These are phyloP conservation scores for Eira barbara DNA, from an alignment of 2,113 vertebrate species.

Conservation along the genomic window DNA sequence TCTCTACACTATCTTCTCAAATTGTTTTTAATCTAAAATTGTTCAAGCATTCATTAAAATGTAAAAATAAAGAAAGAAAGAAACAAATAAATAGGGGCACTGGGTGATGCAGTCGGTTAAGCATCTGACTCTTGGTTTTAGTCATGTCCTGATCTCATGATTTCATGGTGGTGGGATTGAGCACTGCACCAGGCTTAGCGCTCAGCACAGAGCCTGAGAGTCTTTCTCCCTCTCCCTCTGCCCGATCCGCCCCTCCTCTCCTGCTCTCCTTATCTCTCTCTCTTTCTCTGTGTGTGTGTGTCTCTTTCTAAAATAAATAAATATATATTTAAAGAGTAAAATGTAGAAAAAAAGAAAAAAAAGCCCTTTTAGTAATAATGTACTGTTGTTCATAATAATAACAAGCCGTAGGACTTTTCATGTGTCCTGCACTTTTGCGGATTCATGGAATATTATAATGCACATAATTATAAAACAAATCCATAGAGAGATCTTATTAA, in stretches of 20 bases:
- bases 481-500: background rate
- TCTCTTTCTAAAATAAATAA: background rate
- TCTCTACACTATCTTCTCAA: background rate
- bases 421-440: background rate
- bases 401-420: background rate
- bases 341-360: too few species aligned
- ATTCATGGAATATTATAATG: background rate
- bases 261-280: background rate
- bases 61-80: too few species aligned
- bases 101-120: background rate
- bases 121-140: background rate
- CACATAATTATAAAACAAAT: background rate
- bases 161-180: background rate
- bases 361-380: background rate
- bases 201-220: background rate
- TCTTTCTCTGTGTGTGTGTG: background rate
- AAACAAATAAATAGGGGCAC: background rate
- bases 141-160: background rate
- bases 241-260: background rate
- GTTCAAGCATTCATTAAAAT: background rate
- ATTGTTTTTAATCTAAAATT: background rate
- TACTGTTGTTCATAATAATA: background rate
- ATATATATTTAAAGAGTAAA: background rate
- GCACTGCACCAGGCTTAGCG: fast-evolving
- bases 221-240: background rate